phyloP scores from a whole-genome alignment of 2,888 invertebrate genomes.

The Folsomia manolachei region DNA sequence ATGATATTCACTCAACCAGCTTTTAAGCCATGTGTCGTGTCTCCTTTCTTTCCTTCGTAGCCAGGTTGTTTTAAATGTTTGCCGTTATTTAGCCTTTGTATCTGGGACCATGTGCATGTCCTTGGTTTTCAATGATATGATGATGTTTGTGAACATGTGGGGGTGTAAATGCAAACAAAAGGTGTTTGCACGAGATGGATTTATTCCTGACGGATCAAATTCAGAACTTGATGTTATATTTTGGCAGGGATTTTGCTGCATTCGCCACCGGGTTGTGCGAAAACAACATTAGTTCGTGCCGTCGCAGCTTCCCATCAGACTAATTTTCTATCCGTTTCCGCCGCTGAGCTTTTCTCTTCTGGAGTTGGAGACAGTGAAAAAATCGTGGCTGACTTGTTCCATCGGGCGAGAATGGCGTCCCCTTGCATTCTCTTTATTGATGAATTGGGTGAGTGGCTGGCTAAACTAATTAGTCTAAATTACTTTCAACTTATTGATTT shows the following conservation, averaged over 20 bases:
- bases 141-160: too few relatives aligned
- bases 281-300: constrained; percentile 63
- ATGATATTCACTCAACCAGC: constrained; percentile 14
- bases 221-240: constrained; percentile 11
- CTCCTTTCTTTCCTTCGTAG: background rate
- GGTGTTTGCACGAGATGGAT: background rate
- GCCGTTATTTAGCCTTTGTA: background rate
- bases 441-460: constrained; percentile 59
- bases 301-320: constrained; percentile 59
- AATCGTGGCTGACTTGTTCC: constrained; percentile 61
- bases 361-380: constrained; percentile 66
- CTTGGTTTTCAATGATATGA: too few relatives aligned
- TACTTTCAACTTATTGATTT: constrained; percentile 7
- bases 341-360: constrained; percentile 65
- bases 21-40: constrained; percentile 10
- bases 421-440: constrained; percentile 65
- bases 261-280: constrained; percentile 68
- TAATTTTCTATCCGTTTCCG: constrained; percentile 61
- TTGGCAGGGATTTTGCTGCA: constrained; percentile 60
- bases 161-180: too few relatives aligned
- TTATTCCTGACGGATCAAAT: background rate
- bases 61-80: background rate
- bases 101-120: background rate
- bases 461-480: constrained; percentile 36
- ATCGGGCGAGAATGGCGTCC: constrained; percentile 61